Conservation (phyloP, 2,888 invertebrate genomes). For the Empis livida region DNA sequence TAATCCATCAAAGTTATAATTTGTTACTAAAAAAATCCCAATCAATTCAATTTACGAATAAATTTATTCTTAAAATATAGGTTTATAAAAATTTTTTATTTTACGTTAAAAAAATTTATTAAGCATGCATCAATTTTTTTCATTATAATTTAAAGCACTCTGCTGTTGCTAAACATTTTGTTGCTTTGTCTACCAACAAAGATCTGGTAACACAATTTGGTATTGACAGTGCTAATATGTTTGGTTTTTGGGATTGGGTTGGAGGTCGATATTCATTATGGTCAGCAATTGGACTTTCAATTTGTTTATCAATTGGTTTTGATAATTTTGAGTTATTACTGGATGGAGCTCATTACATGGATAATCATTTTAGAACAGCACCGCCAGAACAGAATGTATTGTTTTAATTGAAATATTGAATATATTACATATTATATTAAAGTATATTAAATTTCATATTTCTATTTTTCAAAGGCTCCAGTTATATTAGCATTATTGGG, state of each 20-base stretch:
- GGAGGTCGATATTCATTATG: slow-evolving; percentile 95
- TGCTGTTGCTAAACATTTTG: slow-evolving; percentile 93
- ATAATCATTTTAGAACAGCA: slow-evolving; percentile 78
- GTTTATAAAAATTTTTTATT: too few species aligned
- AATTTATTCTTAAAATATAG: too few species aligned
- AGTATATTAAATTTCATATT: neutral
- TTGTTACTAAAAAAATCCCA: too few species aligned
- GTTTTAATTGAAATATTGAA: too few species aligned
- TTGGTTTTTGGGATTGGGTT: slow-evolving; percentile 99
- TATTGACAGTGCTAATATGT: slow-evolving; percentile 95
- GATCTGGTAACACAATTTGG: slow-evolving; percentile 94
- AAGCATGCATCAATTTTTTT: neutral
- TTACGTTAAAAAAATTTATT: too few species aligned
- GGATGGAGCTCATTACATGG: slow-evolving; percentile 86
- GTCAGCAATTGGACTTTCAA: slow-evolving; percentile 98
- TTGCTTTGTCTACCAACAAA: slow-evolving; percentile 91
- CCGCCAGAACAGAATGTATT: slow-evolving; percentile 82
- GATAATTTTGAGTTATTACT: slow-evolving; percentile 88
- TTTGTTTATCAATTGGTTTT: slow-evolving; percentile 84
- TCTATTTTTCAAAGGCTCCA: slow-evolving; percentile 53
- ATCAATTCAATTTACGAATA: too few species aligned
- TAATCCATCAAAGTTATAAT: too few species aligned
- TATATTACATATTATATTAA: neutral
- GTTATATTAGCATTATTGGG: slow-evolving; percentile 86
- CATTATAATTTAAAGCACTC: slow-evolving; percentile 41